phyloP scores from a whole-genome alignment of 2,888 invertebrate genomes.

The Halictus ligatus region DNA sequence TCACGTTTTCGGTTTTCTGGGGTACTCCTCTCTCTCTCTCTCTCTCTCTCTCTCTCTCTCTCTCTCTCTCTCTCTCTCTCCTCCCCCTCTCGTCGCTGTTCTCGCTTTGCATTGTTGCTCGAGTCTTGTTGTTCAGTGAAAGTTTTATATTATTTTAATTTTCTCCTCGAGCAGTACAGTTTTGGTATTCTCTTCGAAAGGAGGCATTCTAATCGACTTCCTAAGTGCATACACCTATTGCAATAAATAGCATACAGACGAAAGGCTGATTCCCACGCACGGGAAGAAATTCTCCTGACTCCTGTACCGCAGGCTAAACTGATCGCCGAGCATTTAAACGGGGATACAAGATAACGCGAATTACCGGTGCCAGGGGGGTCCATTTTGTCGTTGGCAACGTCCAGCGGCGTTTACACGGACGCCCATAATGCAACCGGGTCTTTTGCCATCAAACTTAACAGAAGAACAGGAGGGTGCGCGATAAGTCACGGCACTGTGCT shows the following conservation, averaged over 20 bases:
- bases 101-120: not conserved
- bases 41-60: not conserved
- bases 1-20: not conserved
- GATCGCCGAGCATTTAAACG: not conserved
- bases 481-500: slow-evolving; percentile 50
- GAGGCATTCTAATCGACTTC: too few relatives aligned
- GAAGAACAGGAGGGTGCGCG: slow-evolving; percentile 31
- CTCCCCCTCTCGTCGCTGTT: not conserved
- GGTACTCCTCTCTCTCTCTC: not conserved
- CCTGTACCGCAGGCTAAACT: not conserved
- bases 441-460: slow-evolving; percentile 42
- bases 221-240: too few relatives aligned
- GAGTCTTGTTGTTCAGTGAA: not conserved
- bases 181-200: too few relatives aligned
- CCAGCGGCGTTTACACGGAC: slow-evolving; percentile 13
- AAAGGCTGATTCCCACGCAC: not conserved
- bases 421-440: slow-evolving; percentile 28
- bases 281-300: not conserved
- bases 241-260: not conserved
- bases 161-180: too few relatives aligned
- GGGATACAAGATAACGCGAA: not conserved
- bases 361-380: not conserved
- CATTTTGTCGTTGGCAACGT: slow-evolving; percentile 6
- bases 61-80: not conserved
- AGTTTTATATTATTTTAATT: too few relatives aligned